phyloP scores from a whole-genome alignment of 2,113 vertebrate genomes.

The Platycercus adscitus region DNA sequence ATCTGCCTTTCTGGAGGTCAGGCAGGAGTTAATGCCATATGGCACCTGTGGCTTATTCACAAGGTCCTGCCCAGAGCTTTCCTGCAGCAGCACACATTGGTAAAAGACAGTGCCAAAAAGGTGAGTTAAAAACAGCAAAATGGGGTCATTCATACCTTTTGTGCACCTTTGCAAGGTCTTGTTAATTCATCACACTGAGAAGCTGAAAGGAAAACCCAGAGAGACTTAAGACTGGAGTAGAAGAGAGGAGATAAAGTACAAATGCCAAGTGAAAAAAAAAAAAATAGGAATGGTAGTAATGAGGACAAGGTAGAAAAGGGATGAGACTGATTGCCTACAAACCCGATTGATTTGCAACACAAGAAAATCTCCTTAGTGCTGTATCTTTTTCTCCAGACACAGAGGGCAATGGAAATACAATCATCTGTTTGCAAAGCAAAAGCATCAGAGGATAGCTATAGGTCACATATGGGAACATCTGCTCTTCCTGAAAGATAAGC shows the following conservation, averaged over 20 bases:
- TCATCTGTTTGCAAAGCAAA: constrained; percentile 51
- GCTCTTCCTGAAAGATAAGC: constrained; percentile 57
- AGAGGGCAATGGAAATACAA: constrained; percentile 64
- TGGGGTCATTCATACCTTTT: neutral
- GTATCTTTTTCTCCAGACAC: constrained; percentile 10
- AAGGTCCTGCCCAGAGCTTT: neutral
- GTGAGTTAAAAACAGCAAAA: neutral
- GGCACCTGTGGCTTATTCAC: neutral
- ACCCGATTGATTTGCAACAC: neutral
- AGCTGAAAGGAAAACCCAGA: neutral
- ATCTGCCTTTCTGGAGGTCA: neutral
- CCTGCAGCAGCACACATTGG: neutral
- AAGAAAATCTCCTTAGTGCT: constrained; percentile 17
- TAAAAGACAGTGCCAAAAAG: neutral
- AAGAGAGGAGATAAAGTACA: neutral
- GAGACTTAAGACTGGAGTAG: neutral
- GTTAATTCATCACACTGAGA: neutral
- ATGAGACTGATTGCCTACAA: neutral
- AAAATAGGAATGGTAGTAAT: neutral
- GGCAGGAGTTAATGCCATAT: neutral
- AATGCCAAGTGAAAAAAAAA: neutral
- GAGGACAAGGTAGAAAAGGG: neutral
- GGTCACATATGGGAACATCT: neutral
- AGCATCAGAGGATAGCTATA: constrained; percentile 23
- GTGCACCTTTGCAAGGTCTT: neutral